phyloP scores from a whole-genome alignment of 2,888 invertebrate species.

The Platerodrilus igneus region DNA sequence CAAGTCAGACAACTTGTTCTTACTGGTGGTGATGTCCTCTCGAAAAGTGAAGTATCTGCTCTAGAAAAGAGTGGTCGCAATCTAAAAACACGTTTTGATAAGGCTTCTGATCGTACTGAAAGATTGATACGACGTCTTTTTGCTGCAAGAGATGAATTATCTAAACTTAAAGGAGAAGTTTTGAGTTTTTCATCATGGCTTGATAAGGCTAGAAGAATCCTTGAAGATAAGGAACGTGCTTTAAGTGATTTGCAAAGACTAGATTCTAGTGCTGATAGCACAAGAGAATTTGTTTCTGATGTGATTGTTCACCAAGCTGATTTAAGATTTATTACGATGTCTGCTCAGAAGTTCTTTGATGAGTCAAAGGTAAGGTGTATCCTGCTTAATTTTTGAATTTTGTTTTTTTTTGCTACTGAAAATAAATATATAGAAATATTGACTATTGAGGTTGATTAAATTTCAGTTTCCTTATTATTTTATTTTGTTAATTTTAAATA shows the following conservation, averaged over 20 bases:
- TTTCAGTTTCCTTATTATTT: too few species aligned
- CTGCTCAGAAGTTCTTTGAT: slow-evolving; percentile 92
- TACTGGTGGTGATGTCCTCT: slow-evolving; percentile 86
- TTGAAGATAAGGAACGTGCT: slow-evolving; percentile 82
- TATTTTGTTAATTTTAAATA: too few species aligned
- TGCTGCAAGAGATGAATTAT: slow-evolving; percentile 81
- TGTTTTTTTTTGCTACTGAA: too few species aligned
- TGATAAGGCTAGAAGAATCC: slow-evolving; percentile 69
- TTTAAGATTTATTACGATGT: slow-evolving; percentile 90
- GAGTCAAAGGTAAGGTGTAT: slow-evolving; percentile 75
- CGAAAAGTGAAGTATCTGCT: slow-evolving; percentile 83
- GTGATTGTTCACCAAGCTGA: slow-evolving; percentile 96
- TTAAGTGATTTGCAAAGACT: slow-evolving; percentile 71
- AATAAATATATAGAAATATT: background rate
- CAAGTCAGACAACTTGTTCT: slow-evolving; percentile 86
- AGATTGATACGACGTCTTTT: slow-evolving; percentile 70
- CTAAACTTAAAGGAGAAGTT: slow-evolving; percentile 79
- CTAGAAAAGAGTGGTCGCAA: slow-evolving; percentile 83
- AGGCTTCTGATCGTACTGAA: slow-evolving; percentile 74
- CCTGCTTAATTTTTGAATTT: slow-evolving; percentile 9
- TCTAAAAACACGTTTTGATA: slow-evolving; percentile 77
- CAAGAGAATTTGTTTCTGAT: slow-evolving; percentile 84
- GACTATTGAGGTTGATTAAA: background rate
- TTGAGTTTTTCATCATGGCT: slow-evolving; percentile 80
- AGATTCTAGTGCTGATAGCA: slow-evolving; percentile 69